A percentile compares a stretch with the other conserved stretches of the same genome.
phyloP scores from a whole-genome alignment of 2,797 vertebrate species.

The Todus mexicanus region DNA sequence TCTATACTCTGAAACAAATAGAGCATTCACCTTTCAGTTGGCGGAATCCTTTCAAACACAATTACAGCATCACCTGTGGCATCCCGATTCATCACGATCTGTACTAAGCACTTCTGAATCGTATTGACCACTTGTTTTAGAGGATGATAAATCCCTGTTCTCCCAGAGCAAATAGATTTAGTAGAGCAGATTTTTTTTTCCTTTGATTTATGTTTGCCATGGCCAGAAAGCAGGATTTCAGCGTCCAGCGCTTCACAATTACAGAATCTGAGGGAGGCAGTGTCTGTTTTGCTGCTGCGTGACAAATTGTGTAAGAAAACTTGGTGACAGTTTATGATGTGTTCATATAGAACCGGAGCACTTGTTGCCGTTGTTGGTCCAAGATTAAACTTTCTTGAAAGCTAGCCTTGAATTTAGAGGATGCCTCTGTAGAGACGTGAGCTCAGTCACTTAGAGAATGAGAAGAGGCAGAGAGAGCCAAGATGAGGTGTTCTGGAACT shows the following conservation, averaged over 20 bases:
- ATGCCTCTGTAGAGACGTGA: not conserved
- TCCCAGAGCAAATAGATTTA: conserved; percentile 38
- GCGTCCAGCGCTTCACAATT: not conserved
- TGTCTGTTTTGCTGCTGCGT: not conserved
- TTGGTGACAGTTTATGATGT: conserved; percentile 14
- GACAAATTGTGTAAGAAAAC: conserved; percentile 49
- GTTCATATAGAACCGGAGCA: conserved; percentile 11
- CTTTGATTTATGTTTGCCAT: conserved; percentile 62
- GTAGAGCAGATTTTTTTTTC: not conserved
- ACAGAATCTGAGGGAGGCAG: not conserved
- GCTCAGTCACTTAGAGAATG: not conserved
- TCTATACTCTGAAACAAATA: not conserved
- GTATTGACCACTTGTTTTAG: conserved; percentile 42
- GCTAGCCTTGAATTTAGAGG: not conserved
- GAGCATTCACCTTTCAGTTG: not conserved
- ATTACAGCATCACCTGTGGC: not conserved
- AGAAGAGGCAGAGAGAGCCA: not conserved
- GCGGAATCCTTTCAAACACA: not conserved
- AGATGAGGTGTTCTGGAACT: not conserved
- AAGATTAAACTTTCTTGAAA: conserved; percentile 14
- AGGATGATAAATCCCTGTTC: conserved; percentile 55
- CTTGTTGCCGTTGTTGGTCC: not conserved
- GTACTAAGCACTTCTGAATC: conserved; percentile 32
- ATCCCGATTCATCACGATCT: conserved; percentile 32
- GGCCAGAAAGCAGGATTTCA: conserved; percentile 31